Conservation (phyloP, 2,888 invertebrate species). For the Ornithoptera alexandrae region DNA sequence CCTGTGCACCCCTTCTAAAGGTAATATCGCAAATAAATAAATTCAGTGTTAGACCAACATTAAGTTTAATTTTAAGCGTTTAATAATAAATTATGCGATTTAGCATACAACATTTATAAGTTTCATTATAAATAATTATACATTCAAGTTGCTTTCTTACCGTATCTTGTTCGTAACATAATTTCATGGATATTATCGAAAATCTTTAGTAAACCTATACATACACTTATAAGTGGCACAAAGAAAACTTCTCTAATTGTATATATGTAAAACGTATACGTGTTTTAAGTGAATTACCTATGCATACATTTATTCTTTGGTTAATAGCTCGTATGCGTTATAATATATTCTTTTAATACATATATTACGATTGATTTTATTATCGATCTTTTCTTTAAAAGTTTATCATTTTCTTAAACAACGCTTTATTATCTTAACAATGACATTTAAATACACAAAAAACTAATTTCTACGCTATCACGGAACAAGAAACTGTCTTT, state of each 20-base stretch:
- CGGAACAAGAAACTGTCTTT: conserved; percentile 61
- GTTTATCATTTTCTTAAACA: background rate
- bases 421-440: conserved; percentile 6
- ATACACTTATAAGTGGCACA: too few relatives aligned
- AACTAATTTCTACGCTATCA: conserved; percentile 43
- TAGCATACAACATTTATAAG: conserved; percentile 24
- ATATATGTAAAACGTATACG: conserved; percentile 19
- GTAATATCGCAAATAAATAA: too few relatives aligned
- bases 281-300: conserved; percentile 1
- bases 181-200: too few relatives aligned
- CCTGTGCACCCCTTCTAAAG: too few relatives aligned
- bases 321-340: background rate
- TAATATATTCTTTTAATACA: background rate
- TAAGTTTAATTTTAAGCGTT: conserved; percentile 11
- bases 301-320: background rate
- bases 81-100: conserved; percentile 2
- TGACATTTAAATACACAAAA: conserved; percentile 17
- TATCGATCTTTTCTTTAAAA: background rate
- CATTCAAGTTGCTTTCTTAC: background rate
- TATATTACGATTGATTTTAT: background rate
- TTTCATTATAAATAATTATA: conserved; percentile 5
- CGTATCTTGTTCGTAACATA: too few relatives aligned
- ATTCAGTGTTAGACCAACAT: background rate
- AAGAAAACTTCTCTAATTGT: background rate
- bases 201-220: too few relatives aligned